Conservation (phyloP, 1,140 invertebrate species). For the Lepidurus arcticus region DNA sequence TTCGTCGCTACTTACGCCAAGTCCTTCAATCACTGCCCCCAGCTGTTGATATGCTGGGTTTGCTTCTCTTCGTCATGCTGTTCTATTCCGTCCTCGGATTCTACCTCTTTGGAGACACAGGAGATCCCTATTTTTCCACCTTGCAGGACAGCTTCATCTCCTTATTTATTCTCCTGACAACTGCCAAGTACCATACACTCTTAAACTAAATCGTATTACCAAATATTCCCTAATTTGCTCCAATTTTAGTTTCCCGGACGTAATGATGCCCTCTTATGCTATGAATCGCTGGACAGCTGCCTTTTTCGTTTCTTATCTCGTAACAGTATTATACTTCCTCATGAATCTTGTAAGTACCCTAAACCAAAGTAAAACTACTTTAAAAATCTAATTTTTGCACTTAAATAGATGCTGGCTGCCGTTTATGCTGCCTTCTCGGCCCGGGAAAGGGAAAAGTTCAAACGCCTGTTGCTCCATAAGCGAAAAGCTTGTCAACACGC, state of each 20-base stretch:
- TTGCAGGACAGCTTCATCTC: constrained; percentile 78
- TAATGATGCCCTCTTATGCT: constrained; percentile 88
- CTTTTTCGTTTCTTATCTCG: constrained; percentile 81
- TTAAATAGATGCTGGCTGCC: constrained; percentile 70
- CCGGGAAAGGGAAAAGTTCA: constrained; percentile 80
- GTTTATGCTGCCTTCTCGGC: constrained; percentile 85
- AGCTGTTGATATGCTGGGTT: constrained; percentile 79
- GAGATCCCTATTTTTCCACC: constrained; percentile 70
- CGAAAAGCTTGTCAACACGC: constrained; percentile 74
- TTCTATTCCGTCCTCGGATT: constrained; percentile 77
- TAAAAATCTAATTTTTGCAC: constrained; percentile 10
- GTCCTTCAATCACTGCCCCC: constrained; percentile 75
- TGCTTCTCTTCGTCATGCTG: constrained; percentile 78
- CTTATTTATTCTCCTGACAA: constrained; percentile 82
- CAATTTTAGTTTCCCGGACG: constrained; percentile 73
- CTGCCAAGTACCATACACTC: constrained; percentile 72
- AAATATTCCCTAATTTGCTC: constrained; percentile 39
- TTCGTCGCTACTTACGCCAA: constrained; percentile 47
- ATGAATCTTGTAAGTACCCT: constrained; percentile 72
- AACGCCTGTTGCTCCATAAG: constrained; percentile 76
- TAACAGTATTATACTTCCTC: constrained; percentile 76
- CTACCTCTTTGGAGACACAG: constrained; percentile 68
- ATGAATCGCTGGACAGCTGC: constrained; percentile 71
- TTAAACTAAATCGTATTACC: constrained; percentile 1
- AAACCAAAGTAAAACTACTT: constrained; percentile 22